A percentile compares a stretch with the other conserved stretches of the same genome.
Evolutionary conservation across 2,888 invertebrate species (phyloP).

Genomic region (Agrotis exclamationis): DNA sequence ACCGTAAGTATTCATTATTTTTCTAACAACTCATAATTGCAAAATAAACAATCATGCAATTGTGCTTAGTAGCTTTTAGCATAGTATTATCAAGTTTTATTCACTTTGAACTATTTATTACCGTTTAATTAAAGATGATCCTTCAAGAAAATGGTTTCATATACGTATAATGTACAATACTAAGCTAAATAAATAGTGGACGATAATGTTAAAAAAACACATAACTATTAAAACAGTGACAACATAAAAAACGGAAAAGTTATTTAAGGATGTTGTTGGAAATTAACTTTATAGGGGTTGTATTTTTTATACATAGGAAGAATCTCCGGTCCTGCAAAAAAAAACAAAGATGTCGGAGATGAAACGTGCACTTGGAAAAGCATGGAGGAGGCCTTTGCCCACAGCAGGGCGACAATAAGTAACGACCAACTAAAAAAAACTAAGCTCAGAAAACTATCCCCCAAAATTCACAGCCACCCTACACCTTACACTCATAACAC

Average conservation of each 20-base stretch:
- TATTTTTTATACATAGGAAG: neutral
- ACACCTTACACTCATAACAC: constrained; percentile 42
- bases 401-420: too few relatives aligned
- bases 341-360: neutral
- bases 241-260: neutral
- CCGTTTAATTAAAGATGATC: neutral
- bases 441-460: constrained; percentile 31
- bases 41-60: constrained; percentile 34
- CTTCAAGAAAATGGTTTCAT: too few relatives aligned
- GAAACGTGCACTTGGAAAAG: too few relatives aligned
- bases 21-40: constrained; percentile 25
- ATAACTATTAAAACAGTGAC: too few relatives aligned
- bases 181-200: neutral
- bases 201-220: neutral
- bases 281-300: neutral
- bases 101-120: neutral
- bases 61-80: neutral
- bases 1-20: constrained; percentile 4
- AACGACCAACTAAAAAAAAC: too few relatives aligned
- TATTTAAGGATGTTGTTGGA: neutral
- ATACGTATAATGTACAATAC: neutral
- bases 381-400: too few relatives aligned
- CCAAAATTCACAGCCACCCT: constrained; percentile 37
- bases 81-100: constrained; percentile 10
- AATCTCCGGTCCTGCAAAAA: neutral